phyloP scores from a whole-genome alignment of 2,888 invertebrate species.

The Mythimna impura region DNA sequence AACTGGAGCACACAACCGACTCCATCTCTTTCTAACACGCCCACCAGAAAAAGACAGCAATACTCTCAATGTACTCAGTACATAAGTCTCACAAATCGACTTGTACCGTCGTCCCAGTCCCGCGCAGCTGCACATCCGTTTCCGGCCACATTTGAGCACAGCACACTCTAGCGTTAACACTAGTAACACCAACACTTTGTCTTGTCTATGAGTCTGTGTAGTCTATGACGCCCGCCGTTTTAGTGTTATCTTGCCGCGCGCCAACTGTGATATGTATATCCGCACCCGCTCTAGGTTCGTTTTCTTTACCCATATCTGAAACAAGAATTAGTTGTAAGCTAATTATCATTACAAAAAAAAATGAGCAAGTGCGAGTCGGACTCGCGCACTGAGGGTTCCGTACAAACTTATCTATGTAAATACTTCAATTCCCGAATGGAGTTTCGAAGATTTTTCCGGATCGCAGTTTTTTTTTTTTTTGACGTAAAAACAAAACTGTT shows the following conservation, averaged over 20 bases:
- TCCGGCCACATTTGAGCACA: conserved; percentile 38
- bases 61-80: background rate
- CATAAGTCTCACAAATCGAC: conserved; percentile 18
- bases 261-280: conserved; percentile 95
- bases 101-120: conserved; percentile 22
- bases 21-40: background rate
- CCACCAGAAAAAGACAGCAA: conserved; percentile 24
- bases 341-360: too few species aligned
- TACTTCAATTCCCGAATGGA: too few species aligned
- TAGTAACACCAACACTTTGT: conserved; percentile 51
- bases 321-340: conserved; percentile 32
- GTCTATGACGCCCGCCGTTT: conserved; percentile 95
- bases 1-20: background rate
- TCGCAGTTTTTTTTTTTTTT: too few species aligned
- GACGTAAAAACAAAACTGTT: too few species aligned
- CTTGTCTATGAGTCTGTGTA: conserved; percentile 34
- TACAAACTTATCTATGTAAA: too few species aligned
- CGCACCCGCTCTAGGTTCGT: conserved; percentile 93
- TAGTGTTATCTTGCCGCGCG: conserved; percentile 96
- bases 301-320: conserved; percentile 97
- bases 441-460: too few species aligned
- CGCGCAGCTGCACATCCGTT: conserved; percentile 29
- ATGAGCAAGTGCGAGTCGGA: too few species aligned
- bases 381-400: too few species aligned
- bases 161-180: conserved; percentile 63